Conservation (phyloP, 2,113 vertebrate genomes). For the Psammodynastes pulverulentus region DNA sequence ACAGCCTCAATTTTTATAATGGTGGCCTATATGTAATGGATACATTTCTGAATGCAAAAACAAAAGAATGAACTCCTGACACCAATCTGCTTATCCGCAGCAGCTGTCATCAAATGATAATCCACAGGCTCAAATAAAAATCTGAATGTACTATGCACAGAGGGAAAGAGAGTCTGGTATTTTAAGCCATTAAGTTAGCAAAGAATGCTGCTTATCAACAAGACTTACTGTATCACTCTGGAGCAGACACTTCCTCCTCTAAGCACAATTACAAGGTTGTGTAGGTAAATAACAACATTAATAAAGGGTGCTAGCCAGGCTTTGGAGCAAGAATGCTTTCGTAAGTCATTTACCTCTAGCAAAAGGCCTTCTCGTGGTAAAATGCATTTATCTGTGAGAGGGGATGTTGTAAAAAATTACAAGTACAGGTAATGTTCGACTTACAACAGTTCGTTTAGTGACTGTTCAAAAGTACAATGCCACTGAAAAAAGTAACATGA, state of each 20-base stretch:
- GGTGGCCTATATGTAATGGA: background rate
- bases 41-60: background rate
- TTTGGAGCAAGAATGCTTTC: background rate
- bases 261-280: background rate
- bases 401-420: background rate
- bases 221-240: background rate
- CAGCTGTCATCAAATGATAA: background rate
- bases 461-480: background rate
- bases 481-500: background rate
- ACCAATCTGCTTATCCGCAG: background rate
- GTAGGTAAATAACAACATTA: background rate
- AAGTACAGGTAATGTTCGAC: background rate
- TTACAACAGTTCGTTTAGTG: background rate
- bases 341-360: background rate
- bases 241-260: background rate
- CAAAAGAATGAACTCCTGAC: background rate
- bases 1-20: background rate
- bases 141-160: background rate
- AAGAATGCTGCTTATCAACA: background rate
- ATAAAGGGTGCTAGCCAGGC: background rate
- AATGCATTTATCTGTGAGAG: background rate
- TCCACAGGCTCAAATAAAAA: background rate
- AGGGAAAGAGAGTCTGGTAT: background rate
- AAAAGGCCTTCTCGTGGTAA: background rate
- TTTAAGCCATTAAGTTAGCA: background rate